Evolutionary conservation across 2,888 invertebrate genomes (phyloP), one percentile per base, ranked within the genome.

Genomic region (Toxonevra muliebris): DNA sequence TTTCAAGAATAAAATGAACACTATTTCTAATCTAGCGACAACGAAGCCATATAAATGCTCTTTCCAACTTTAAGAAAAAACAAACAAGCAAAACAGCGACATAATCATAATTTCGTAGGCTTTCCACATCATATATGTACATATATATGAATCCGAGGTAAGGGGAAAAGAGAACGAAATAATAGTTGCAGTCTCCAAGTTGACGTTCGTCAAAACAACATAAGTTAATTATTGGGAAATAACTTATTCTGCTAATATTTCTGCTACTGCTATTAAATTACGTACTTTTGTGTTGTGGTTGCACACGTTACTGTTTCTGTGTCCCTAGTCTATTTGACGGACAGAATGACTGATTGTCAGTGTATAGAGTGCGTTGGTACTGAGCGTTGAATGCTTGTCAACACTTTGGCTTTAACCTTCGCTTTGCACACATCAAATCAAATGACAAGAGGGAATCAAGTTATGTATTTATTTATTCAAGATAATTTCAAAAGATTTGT

Each of bases 221-320:
- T 78, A 77, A 79, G 79, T 79, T 79, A 78, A 81, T 81, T 79
- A 80, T 75, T 75, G 80, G 75, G 74, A 71, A 75, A 68, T 66
- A 70, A 67, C 67, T 45, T 61, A 45, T 43, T 65, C 69, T 68
- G 60, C 72, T 71, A 71, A 62, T 69, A 69, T 68, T 69, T 57
- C 61, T 76, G 53, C 8, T 15, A 30, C 5, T 53, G 17, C 17
- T 61, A 45, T 54, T 12, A 20, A 54, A 54, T 54, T 54, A 15
- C 54, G 54, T 12, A 41, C 13, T 15, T n/a, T 15, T 65, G 61
- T 40, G n/a, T 61, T 69, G 72, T 66, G 73, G 76, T 75, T 76
- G 74, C 72, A 72, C 74, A 74, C 74, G 73, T 70, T 74, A 71
- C 75, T 52, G 58, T 19, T 58, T 62, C 54, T 15, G 20, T 43